phyloP scores from a whole-genome alignment of 2,113 vertebrate species.

The Aspidoscelis tigris region DNA sequence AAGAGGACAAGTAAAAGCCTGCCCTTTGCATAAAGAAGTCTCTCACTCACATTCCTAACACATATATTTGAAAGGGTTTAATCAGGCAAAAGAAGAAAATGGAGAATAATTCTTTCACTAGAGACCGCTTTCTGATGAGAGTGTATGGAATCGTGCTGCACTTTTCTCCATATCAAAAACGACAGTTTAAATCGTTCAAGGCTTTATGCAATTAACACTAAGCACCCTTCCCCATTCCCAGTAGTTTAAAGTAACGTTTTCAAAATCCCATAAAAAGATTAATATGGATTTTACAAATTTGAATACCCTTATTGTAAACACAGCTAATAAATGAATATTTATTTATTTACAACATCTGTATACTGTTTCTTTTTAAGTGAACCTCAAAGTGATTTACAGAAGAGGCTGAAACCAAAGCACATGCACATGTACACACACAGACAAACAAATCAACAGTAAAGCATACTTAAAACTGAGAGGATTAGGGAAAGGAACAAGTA shows the following conservation, averaged over 20 bases:
- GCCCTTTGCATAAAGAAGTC: background rate
- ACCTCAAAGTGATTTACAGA: too few species aligned
- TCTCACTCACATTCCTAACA: constrained; percentile 4
- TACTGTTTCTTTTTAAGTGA: too few species aligned
- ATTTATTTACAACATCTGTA: background rate
- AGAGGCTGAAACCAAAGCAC: too few species aligned
- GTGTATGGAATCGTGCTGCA: background rate
- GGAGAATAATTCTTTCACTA: background rate
- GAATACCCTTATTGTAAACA: background rate
- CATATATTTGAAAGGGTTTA: constrained; percentile 13
- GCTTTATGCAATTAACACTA: constrained; percentile 19
- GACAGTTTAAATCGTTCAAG: constrained; percentile 30
- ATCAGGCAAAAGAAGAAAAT: constrained; percentile 34
- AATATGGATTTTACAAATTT: background rate
- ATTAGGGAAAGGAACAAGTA: too few species aligned
- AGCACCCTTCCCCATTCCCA: background rate
- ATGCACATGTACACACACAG: too few species aligned
- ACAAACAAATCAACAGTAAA: too few species aligned
- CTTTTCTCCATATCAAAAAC: background rate
- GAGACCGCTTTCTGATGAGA: background rate
- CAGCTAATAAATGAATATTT: background rate
- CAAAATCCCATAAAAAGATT: background rate
- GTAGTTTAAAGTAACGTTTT: background rate
- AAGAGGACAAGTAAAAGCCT: constrained; percentile 9
- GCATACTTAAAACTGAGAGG: too few species aligned